Conservation (phyloP, 2,888 invertebrate species). For the Schrankia costaestrigalis region DNA sequence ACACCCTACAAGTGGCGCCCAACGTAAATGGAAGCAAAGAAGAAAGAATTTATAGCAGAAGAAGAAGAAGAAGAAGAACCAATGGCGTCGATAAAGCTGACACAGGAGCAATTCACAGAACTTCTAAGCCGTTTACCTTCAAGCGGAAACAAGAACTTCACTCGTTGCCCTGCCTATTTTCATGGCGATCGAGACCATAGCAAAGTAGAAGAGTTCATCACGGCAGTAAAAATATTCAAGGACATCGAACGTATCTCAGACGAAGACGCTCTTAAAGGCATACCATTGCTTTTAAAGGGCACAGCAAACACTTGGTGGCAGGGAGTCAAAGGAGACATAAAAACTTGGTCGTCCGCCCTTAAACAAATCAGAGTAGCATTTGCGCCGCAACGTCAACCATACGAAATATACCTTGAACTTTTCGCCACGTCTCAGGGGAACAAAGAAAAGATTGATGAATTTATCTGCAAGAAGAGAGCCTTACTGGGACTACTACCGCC, state of each 20-base stretch:
- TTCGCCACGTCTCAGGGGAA: background rate
- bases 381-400: background rate
- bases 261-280: background rate
- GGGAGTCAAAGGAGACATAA: background rate
- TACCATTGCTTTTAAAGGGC: background rate
- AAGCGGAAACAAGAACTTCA: background rate
- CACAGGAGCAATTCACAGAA: no score
- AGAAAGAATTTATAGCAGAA: background rate
- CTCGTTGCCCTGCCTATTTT: background rate
- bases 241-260: background rate
- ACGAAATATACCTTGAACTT: background rate
- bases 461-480: background rate
- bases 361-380: background rate
- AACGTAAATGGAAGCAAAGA: background rate
- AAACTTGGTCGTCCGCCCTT: background rate
- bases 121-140: no score
- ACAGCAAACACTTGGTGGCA: background rate
- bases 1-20: background rate
- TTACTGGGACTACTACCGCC: background rate
- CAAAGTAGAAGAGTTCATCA: conserved; percentile 1
- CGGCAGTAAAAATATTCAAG: background rate
- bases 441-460: background rate
- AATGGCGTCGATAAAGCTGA: no score
- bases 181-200: background rate
- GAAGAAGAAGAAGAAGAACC: no score